phyloP scores from a whole-genome alignment of 2,113 vertebrate genomes.

The Hemiprocne comata region DNA sequence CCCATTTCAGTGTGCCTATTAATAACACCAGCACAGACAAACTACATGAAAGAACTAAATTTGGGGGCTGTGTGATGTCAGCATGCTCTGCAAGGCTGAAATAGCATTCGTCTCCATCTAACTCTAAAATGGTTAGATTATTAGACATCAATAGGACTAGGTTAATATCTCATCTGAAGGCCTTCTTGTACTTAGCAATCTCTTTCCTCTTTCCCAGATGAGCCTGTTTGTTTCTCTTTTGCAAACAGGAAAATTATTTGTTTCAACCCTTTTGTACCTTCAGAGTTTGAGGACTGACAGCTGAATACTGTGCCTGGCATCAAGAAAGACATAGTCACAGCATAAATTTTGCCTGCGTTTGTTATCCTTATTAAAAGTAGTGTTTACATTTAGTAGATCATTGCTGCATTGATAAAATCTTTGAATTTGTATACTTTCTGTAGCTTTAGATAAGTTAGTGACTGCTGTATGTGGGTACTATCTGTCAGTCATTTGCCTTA shows the following conservation, averaged over 20 bases:
- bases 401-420: not conserved
- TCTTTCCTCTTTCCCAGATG: not conserved
- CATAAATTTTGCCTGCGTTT: not conserved
- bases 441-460: not conserved
- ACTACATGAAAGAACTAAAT: constrained; percentile 21
- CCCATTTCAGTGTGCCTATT: constrained; percentile 49
- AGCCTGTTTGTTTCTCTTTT: not conserved
- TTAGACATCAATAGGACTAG: not conserved
- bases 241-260: not conserved
- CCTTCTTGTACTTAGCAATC: not conserved
- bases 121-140: not conserved
- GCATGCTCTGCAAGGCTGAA: not conserved
- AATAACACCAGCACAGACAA: constrained; percentile 45
- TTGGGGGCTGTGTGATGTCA: not conserved
- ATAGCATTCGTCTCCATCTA: not conserved
- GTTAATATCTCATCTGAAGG: not conserved
- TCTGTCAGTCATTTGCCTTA: not conserved
- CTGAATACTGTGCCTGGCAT: not conserved
- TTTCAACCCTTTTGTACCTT: not conserved
- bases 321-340: not conserved
- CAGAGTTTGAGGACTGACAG: not conserved
- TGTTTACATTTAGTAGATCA: not conserved
- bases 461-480: not conserved
- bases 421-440: not conserved
- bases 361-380: not conserved